These are phyloP conservation scores for Zelleria hepariella DNA, from an alignment of 2,888 invertebrate genomes.

Conservation along the genomic window DNA sequence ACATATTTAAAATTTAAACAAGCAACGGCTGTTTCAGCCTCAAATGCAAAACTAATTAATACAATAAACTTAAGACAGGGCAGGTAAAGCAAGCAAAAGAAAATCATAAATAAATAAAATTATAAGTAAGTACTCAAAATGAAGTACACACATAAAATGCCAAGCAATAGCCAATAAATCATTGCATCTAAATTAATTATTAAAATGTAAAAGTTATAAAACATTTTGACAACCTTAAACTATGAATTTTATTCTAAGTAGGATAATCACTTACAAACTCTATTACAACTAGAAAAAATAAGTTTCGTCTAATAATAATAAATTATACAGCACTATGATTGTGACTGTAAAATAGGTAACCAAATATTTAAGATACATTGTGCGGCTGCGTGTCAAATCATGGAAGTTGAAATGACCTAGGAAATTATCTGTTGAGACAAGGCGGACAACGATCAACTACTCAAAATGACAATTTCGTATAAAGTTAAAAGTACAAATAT, in stretches of 20 bases:
- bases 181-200: background rate
- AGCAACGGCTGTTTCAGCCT: background rate
- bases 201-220: background rate
- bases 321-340: constrained; percentile 8
- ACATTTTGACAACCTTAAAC: constrained; percentile 5
- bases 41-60: background rate
- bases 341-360: constrained; percentile 9
- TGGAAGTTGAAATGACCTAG: background rate
- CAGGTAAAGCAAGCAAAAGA: background rate
- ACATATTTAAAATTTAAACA: background rate
- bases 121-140: background rate
- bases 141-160: background rate
- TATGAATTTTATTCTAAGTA: constrained; percentile 10
- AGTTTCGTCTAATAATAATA: constrained; percentile 4
- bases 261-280: constrained; percentile 9
- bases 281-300: constrained; percentile 6
- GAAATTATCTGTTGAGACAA: background rate
- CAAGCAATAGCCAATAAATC: background rate
- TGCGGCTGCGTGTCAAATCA: background rate
- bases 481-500: background rate
- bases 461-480: background rate
- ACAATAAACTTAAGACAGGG: background rate
- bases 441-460: background rate
- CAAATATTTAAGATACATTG: background rate
- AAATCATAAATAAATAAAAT: background rate